phyloP scores from a whole-genome alignment of 2,797 vertebrate genomes.

The Sphaeramia orbicularis region DNA sequence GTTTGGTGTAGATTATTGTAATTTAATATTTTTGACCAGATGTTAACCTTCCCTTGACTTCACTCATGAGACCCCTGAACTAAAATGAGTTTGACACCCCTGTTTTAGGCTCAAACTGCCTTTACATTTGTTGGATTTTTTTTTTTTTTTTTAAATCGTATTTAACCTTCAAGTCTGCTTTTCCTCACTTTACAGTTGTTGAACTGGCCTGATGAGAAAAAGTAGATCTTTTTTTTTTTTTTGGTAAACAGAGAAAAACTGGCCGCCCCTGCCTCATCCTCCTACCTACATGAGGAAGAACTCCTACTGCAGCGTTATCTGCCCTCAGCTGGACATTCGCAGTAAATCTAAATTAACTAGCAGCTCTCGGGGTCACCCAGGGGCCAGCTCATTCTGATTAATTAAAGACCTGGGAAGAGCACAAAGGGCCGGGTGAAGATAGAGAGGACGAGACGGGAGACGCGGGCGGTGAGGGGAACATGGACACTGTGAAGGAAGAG shows the following conservation, averaged over 20 bases:
- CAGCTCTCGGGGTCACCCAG: slow-evolving; percentile 81
- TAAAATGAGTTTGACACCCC: too few species aligned
- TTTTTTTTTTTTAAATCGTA: neutral
- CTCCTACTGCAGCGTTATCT: slow-evolving; percentile 78
- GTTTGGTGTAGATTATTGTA: too few species aligned
- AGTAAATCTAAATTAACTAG: slow-evolving; percentile 90
- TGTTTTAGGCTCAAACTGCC: too few species aligned
- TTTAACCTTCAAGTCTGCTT: neutral
- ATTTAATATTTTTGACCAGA: too few species aligned
- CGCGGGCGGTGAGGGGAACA: slow-evolving; percentile 12
- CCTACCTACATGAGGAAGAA: slow-evolving; percentile 70
- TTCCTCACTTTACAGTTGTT: neutral
- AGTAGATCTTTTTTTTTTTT: slow-evolving; percentile 10
- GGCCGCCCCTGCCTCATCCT: slow-evolving; percentile 42
- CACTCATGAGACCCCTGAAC: too few species aligned
- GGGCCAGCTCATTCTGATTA: slow-evolving; percentile 80
- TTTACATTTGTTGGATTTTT: neutral
- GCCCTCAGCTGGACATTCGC: slow-evolving; percentile 71
- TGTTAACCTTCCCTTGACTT: too few species aligned
- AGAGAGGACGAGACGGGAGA: slow-evolving; percentile 14
- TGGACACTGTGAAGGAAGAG: slow-evolving; percentile 23
- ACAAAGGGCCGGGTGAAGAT: slow-evolving; percentile 15
- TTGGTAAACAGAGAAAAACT: slow-evolving; percentile 20
- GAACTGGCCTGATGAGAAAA: neutral
- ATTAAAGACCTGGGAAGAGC: slow-evolving; percentile 77